phyloP scores from a whole-genome alignment of 2,888 invertebrate species.

The Diplazon laetatorius region DNA sequence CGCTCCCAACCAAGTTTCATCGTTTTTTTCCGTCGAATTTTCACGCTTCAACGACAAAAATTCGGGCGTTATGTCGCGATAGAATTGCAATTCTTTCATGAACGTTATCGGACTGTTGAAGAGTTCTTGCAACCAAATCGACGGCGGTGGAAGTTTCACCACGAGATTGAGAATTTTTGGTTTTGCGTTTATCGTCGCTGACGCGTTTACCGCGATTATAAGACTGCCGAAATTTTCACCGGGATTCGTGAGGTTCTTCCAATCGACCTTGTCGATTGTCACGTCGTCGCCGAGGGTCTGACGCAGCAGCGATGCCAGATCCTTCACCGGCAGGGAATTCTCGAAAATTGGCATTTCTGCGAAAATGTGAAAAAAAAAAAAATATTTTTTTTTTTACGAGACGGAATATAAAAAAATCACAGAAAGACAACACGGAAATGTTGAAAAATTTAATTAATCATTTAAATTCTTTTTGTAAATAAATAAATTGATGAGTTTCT shows the following conservation, averaged over 20 bases:
- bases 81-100: slow-evolving; percentile 78
- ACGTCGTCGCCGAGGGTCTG: slow-evolving; percentile 70
- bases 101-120: slow-evolving; percentile 79
- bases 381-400: neutral
- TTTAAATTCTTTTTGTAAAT: too few relatives aligned
- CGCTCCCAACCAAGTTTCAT: slow-evolving; percentile 73
- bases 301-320: slow-evolving; percentile 72
- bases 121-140: slow-evolving; percentile 75
- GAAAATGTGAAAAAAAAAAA: slow-evolving; percentile 18
- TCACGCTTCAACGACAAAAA: slow-evolving; percentile 73
- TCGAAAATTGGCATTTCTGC: slow-evolving; percentile 69
- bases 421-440: too few relatives aligned
- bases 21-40: slow-evolving; percentile 69
- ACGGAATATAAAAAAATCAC: too few relatives aligned
- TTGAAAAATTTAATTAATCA: too few relatives aligned
- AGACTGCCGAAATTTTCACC: slow-evolving; percentile 81
- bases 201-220: slow-evolving; percentile 76
- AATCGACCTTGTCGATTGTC: slow-evolving; percentile 71
- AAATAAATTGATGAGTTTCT: too few relatives aligned
- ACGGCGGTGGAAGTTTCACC: slow-evolving; percentile 78
- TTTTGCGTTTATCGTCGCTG: slow-evolving; percentile 64
- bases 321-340: slow-evolving; percentile 70
- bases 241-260: slow-evolving; percentile 79
- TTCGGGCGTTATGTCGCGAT: slow-evolving; percentile 73
- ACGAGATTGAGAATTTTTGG: slow-evolving; percentile 74